Evolutionary conservation across 2,113 vertebrate genomes (phyloP).

Genomic region (Ptilorrhoa leucosticta): DNA sequence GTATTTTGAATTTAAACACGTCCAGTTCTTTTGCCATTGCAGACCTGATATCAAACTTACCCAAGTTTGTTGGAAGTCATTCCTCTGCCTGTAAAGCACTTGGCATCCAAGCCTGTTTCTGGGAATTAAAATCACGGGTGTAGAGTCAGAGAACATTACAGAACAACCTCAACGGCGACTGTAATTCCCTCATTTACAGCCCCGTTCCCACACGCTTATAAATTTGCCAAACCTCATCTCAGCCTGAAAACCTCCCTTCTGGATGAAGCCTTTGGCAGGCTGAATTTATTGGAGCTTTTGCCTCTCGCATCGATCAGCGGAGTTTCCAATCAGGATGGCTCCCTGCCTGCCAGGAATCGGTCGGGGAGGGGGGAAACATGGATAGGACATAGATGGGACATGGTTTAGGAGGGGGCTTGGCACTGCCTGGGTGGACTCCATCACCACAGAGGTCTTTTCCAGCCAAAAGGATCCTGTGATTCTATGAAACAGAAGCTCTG

Average conservation of each 20-base stretch:
- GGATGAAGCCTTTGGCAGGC: background rate
- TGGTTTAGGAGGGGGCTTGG: background rate
- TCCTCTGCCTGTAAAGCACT: background rate
- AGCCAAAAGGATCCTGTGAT: background rate
- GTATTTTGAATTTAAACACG: background rate
- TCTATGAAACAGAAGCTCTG: fast-evolving
- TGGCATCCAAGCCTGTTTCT: background rate
- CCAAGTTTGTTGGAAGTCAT: background rate
- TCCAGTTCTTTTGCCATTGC: background rate
- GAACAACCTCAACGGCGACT: background rate
- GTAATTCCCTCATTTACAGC: background rate
- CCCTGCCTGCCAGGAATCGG: fast-evolving
- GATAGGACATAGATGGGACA: fast-evolving
- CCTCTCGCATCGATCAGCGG: background rate
- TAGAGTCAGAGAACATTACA: background rate
- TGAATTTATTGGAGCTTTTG: background rate
- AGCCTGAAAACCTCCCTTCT: background rate
- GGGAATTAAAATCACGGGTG: background rate
- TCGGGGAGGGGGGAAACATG: fast-evolving
- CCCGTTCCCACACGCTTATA: background rate
- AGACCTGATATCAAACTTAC: background rate
- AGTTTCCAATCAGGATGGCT: background rate
- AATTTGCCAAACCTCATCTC: background rate
- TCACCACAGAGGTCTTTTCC: background rate
- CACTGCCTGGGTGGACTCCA: background rate